Evolutionary conservation across 2,113 vertebrate species (phyloP).

Genomic region (Tachuris rubrigastra): DNA sequence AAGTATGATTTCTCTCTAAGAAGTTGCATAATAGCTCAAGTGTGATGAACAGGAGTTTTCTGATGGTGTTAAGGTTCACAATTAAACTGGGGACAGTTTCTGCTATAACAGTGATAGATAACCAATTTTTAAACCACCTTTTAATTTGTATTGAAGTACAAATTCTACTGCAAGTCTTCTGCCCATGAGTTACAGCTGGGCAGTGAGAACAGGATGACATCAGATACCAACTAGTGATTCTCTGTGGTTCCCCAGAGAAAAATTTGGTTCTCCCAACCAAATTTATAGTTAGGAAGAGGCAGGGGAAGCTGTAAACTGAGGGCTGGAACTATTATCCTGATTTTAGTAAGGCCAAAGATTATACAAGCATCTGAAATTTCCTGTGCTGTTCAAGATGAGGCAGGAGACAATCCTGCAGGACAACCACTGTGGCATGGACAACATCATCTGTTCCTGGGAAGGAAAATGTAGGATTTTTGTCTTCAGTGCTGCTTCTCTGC

Average conservation of each 20-base stretch:
- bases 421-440: not conserved
- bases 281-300: not conserved
- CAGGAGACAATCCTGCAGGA: not conserved
- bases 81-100: not conserved
- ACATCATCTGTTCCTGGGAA: rapidly evolving
- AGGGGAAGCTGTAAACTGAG: not conserved
- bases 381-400: rapidly evolving
- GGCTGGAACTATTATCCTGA: not conserved
- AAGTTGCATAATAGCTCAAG: conserved; percentile 6
- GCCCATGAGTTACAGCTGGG: not conserved
- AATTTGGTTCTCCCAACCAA: not conserved
- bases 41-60: conserved; percentile 29
- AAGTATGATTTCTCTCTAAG: conserved; percentile 26
- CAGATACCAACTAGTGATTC: not conserved
- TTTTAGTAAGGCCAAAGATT: not conserved
- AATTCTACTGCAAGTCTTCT: not conserved
- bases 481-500: not conserved
- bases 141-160: not conserved
- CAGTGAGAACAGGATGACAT: not conserved
- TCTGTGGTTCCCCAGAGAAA: not conserved
- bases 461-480: not conserved
- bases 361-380: not conserved
- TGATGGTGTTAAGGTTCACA: conserved; percentile 23
- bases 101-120: not conserved
- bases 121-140: not conserved